Percentiles rank a stretch among this genome's conserved stretches.
Conservation (phyloP, 2,113 vertebrate species). For the Ciconia boyciana region DNA sequence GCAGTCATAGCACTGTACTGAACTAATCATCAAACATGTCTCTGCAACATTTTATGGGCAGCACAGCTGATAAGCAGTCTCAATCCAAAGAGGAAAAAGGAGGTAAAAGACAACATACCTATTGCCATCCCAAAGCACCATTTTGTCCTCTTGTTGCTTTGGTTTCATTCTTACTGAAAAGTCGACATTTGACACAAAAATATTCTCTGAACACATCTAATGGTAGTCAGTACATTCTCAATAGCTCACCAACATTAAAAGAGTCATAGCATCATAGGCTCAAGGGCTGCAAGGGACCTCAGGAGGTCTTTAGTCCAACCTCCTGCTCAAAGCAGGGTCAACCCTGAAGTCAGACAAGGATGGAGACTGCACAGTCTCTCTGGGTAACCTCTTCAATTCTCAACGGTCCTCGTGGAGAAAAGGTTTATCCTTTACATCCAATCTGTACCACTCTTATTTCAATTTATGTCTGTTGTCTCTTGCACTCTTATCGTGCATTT, state of each 20-base stretch:
- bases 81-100: neutral
- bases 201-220: neutral
- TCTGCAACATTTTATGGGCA: neutral
- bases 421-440: neutral
- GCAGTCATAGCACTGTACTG: neutral
- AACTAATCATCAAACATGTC: neutral
- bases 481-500: neutral
- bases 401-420: neutral
- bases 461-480: neutral
- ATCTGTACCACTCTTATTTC: neutral
- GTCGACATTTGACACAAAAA: neutral
- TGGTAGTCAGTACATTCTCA: neutral
- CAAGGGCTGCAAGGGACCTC: neutral
- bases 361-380: neutral
- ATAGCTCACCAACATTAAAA: neutral
- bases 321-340: neutral
- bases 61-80: neutral
- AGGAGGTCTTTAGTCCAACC: neutral
- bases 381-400: neutral
- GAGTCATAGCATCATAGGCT: neutral
- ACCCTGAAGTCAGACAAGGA: neutral
- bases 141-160: neutral
- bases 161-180: neutral
- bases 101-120: neutral
- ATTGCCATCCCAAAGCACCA: neutral